Base-by-base conservation (phyloP, 2,888 invertebrate genomes). In the Ophraella communa region DNA sequence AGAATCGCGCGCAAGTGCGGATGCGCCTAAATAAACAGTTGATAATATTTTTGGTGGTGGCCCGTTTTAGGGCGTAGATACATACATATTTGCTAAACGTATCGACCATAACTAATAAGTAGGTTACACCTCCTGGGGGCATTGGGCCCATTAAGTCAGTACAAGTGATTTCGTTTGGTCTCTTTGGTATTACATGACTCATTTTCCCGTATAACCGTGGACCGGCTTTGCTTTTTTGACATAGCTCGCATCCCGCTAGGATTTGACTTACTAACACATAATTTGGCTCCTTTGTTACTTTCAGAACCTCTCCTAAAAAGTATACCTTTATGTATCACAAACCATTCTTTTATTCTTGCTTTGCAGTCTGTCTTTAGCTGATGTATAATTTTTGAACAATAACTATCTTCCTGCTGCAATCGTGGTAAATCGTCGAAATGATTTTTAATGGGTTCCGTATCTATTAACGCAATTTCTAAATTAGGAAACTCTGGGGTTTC, bases 41-140 rank as follows among this genome's bases (percentile, higher is more conserved):
- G 1, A 62, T 10, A 45, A 65, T 53, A 3, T 42, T n/a, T 5
- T n/a, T 33, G 4, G 61, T 49, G 2, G 58, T 62, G 1, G 61
- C 61, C 14, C 42, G 44, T 39, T 47, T 42, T 8, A 65, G 49
- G 10, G 65, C 27, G 14, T 27, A 62, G 3, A 61, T 17, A 2
- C 2, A 2, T 1, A 62, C 47, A 53, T 58, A 62, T 33, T 62
- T 62, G 33, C 58, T 62, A 24, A 65, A 62, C 8, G 44, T 54
- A 20, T 65, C 65, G 0, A 58, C 23, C 1, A 17, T 4, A 2
- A 61, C 65, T 3, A 62, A 17, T 11, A 65, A n/a, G 10, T n/a
- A n/a, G n/a, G n/a, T n/a, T n/a, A n/a, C n/a, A n/a, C n/a, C n/a
- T n/a, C n/a, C n/a, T n/a, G n/a, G n/a, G n/a, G n/a, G n/a, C n/a